These are phyloP conservation scores for Pelusios castaneus DNA, from an alignment of 2,113 vertebrate genomes.

Conservation along the genomic window DNA sequence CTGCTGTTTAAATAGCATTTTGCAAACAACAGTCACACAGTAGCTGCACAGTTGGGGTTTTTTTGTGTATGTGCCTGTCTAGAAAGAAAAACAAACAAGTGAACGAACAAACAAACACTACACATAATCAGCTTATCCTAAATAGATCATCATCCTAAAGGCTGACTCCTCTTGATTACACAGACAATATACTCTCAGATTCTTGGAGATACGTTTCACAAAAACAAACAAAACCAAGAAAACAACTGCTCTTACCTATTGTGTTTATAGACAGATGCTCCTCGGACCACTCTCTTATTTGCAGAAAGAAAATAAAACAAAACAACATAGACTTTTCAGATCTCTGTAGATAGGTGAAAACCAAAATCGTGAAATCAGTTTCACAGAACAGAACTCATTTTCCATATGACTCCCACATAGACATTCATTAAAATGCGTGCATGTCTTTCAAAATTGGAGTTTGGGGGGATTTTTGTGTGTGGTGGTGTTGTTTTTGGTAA, in stretches of 20 bases:
- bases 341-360: slow-evolving; percentile 62
- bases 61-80: neutral
- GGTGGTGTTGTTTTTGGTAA: neutral
- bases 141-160: slow-evolving; percentile 21
- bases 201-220: neutral
- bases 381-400: slow-evolving; percentile 40
- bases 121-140: slow-evolving; percentile 50
- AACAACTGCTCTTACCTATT: slow-evolving; percentile 51
- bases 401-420: slow-evolving; percentile 57
- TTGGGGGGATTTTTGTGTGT: neutral
- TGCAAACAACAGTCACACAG: slow-evolving; percentile 7
- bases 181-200: neutral
- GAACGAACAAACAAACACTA: neutral
- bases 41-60: neutral
- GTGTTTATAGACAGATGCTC: slow-evolving; percentile 25
- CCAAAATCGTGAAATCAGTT: slow-evolving; percentile 37
- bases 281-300: neutral
- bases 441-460: neutral
- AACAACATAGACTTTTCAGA: slow-evolving; percentile 18
- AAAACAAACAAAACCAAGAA: neutral
- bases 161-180: slow-evolving; percentile 17
- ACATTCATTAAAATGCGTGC: neutral
- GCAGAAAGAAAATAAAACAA: neutral
- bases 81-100: slow-evolving; percentile 41
- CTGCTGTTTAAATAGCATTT: slow-evolving; percentile 20